Base-by-base conservation (phyloP, 2,888 invertebrate genomes). In the Suillia variegata region DNA sequence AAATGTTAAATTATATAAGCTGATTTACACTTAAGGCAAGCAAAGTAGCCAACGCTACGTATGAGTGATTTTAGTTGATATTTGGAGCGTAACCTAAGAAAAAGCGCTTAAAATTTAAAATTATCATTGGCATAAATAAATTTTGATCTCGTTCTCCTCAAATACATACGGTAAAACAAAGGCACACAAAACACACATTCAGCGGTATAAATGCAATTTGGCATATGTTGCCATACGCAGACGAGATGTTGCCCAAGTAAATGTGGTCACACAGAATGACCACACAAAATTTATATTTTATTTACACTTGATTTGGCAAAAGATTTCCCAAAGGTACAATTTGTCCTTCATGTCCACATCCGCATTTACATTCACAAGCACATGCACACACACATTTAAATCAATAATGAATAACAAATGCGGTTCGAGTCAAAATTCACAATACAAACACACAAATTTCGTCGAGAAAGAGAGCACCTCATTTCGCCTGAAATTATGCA, bases 291-390 rank as follows among this genome's bases (percentile, higher is more conserved):
- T n/a, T n/a, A n/a, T n/a, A n/a, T n/a, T 26, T 26, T 26, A 26
- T 38, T 38, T 38, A 8, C 38, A 38, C 45, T 45, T 45, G 45
- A 45, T 20, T 45, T 45, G 45, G 4, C 18, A 38, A 45, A 20
- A n/a, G n/a, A 45, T 45, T 45, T 45, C 45, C 45, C 45, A 5
- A 45, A 45, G 45, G 45, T 20, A 45, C 45, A 20, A 45, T 45
- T 45, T 17, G 5, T 8, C 18, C 17, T 20, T n/a, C 26, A 5
- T 6, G 26, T 10, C n/a, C n/a, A n/a, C n/a, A n/a, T n/a, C n/a
- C n/a, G n/a, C n/a, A n/a, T n/a, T n/a, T n/a, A n/a, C n/a, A n/a
- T n/a, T 26, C 10, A 26, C 5, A 26, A 26, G 26, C 6, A 26
- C 6, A 38, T 13, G 12, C n/a, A 20, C 18, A 4, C 20, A 18